Evolutionary conservation across 2,888 invertebrate species (phyloP).

Genomic region (Gortyna flavago): DNA sequence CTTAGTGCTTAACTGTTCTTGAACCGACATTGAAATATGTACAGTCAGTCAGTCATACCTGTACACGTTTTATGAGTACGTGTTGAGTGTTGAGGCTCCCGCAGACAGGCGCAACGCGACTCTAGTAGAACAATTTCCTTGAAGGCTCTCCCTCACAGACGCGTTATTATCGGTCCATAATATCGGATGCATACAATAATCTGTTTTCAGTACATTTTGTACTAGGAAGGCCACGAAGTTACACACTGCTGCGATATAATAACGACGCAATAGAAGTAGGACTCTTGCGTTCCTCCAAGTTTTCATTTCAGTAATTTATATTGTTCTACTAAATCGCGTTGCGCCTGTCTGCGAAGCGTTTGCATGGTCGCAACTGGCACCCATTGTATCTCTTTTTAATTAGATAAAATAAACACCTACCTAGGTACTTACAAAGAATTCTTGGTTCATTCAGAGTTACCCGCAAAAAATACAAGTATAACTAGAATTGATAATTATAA

Average conservation of each 20-base stretch:
- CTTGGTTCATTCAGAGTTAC: not conserved
- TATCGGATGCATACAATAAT: no score
- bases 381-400: not conserved
- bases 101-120: not conserved
- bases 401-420: not conserved
- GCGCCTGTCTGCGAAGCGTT: not conserved
- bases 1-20: conserved; percentile 17
- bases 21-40: conserved; percentile 11
- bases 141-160: no score
- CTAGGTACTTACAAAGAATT: not conserved
- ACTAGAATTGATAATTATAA: not conserved
- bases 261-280: no score
- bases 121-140: not conserved
- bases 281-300: not conserved
- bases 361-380: not conserved
- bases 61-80: not conserved
- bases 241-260: no score
- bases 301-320: not conserved
- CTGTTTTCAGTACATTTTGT: no score
- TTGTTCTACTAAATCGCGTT: not conserved
- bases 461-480: conserved; percentile 5
- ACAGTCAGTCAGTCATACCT: conserved; percentile 29
- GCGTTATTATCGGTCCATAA: no score
- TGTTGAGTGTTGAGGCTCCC: not conserved
- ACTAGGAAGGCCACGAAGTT: no score